phyloP scores from a whole-genome alignment of 2,888 invertebrate species.

The Sialis lutaria region DNA sequence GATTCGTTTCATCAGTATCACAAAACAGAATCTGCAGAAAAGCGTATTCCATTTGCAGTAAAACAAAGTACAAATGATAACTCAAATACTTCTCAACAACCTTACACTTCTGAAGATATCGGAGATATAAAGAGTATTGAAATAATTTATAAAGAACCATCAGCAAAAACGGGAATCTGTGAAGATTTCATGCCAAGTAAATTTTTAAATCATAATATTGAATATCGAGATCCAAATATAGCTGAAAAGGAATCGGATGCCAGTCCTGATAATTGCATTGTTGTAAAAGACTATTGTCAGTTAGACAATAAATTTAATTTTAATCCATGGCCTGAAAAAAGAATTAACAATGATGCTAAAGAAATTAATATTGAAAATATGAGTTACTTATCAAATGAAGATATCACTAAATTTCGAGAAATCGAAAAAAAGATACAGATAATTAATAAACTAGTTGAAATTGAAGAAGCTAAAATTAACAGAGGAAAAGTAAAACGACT shows the following conservation, averaged over 20 bases:
- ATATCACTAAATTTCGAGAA: conserved; percentile 40
- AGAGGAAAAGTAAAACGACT: conserved; percentile 49
- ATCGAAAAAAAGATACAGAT: conserved; percentile 54
- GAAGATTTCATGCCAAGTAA: not conserved
- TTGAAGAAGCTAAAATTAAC: conserved; percentile 46
- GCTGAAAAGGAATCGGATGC: conserved; percentile 1
- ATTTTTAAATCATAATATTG: not conserved
- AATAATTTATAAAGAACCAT: not conserved
- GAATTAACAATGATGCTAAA: not conserved
- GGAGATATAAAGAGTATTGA: conserved; percentile 1
- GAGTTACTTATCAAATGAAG: conserved; percentile 23
- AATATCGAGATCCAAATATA: conserved; percentile 1
- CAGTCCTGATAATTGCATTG: not conserved
- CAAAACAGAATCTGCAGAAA: not conserved
- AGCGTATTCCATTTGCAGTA: not conserved
- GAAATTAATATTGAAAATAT: not conserved
- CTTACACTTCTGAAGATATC: not conserved
- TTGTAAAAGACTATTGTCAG: not conserved
- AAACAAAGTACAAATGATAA: not conserved
- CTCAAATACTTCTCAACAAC: not conserved
- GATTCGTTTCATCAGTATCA: conserved; percentile 1
- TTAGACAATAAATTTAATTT: not conserved
- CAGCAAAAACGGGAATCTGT: conserved; percentile 2
- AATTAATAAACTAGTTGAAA: conserved; percentile 49
- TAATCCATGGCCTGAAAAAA: not conserved